Evolutionary conservation across 2,888 invertebrate species (phyloP).

Genomic region (Linnaemya tessellans): DNA sequence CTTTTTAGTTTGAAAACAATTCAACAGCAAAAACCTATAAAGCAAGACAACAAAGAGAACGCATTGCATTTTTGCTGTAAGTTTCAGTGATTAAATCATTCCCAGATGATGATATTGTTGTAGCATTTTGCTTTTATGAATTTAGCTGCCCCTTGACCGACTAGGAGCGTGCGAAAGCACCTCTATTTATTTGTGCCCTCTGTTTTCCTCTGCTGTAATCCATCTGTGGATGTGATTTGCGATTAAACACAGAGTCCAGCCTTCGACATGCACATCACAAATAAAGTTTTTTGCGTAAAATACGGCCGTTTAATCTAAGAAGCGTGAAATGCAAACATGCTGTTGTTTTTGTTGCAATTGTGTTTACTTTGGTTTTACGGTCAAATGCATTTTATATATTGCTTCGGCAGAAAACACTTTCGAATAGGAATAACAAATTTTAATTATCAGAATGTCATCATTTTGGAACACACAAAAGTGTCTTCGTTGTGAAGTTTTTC

Average conservation of each 20-base stretch:
- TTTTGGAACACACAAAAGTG: background rate
- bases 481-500: background rate
- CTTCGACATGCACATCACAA: background rate
- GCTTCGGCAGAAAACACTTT: conserved; percentile 5
- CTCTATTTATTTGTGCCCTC: no score
- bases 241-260: conserved; percentile 15
- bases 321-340: background rate
- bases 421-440: background rate
- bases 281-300: background rate
- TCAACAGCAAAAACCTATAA: conserved; percentile 29
- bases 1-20: conserved; percentile 59
- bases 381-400: conserved; percentile 42
- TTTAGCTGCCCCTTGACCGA: background rate
- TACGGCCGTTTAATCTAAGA: background rate
- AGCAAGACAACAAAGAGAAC: background rate
- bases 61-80: conserved; percentile 14
- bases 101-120: conserved; percentile 31
- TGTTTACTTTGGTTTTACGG: conserved; percentile 55
- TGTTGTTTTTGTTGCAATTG: background rate
- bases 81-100: conserved; percentile 55
- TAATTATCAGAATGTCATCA: background rate
- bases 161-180: no score
- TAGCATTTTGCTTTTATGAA: conserved; percentile 14
- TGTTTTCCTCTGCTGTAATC: background rate
- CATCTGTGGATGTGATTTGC: conserved; percentile 23